Conservation (phyloP, 2,113 vertebrate species). For the Tautogolabrus adspersus region DNA sequence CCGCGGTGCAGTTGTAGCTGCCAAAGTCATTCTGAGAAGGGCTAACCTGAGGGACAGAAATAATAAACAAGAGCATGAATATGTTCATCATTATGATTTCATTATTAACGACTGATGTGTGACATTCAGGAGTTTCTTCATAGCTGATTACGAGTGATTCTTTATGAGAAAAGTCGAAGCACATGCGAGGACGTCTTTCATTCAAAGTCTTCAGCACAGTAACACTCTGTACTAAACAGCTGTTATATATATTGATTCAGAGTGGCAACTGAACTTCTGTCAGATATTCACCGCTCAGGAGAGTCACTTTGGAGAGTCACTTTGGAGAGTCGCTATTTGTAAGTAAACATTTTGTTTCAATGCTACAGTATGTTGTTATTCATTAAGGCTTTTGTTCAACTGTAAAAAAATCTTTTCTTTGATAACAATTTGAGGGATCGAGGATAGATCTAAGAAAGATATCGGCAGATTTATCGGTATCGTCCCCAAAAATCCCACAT, state of each 20-base stretch:
- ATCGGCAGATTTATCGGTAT: too few relatives aligned
- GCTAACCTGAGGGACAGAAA: slow-evolving; percentile 84
- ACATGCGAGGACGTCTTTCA: slow-evolving; percentile 2
- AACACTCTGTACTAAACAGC: background rate
- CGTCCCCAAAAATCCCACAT: too few relatives aligned
- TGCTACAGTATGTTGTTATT: too few relatives aligned
- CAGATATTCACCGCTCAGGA: background rate
- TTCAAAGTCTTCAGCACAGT: slow-evolving; percentile 1
- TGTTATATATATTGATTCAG: slow-evolving; percentile 1
- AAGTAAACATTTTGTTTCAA: too few relatives aligned
- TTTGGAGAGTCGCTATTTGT: too few relatives aligned
- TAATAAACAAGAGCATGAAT: background rate
- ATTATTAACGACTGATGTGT: background rate
- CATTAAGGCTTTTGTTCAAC: too few relatives aligned
- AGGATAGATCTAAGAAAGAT: too few relatives aligned
- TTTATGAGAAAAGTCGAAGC: background rate
- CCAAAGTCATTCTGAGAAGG: slow-evolving; percentile 96
- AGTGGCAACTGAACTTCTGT: slow-evolving; percentile 7
- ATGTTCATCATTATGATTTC: background rate
- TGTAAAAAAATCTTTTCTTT: too few relatives aligned
- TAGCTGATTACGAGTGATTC: background rate
- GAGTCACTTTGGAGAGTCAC: too few relatives aligned
- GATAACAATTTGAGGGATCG: too few relatives aligned
- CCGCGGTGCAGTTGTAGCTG: slow-evolving; percentile 97
- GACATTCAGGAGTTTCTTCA: background rate